Conservation (phyloP, 2,797 vertebrate species). For the Falco cherrug region DNA sequence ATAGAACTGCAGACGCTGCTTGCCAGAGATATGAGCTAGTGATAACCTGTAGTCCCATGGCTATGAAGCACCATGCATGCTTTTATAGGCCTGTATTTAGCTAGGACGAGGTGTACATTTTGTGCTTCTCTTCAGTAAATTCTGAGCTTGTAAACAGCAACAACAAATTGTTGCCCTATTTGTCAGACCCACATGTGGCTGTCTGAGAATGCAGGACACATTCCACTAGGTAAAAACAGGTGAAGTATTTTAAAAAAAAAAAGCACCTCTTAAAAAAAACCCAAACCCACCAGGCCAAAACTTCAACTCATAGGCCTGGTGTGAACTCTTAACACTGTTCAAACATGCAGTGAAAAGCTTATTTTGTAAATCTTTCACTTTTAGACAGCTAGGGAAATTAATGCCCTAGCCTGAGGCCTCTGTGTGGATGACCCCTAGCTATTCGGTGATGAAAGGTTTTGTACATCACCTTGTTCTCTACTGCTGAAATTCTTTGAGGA, state of each 20-base stretch:
- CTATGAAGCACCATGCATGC: neutral
- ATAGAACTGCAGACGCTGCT: neutral
- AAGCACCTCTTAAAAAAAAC: neutral
- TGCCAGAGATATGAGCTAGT: neutral
- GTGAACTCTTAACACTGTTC: neutral
- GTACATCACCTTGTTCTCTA: neutral
- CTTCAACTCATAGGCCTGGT: neutral
- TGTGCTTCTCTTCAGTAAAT: slow-evolving; percentile 11
- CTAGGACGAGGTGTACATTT: neutral
- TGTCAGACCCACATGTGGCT: slow-evolving; percentile 5
- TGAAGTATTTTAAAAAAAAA: neutral
- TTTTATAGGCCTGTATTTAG: neutral
- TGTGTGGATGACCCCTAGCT: slow-evolving; percentile 36
- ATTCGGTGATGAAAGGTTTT: slow-evolving; percentile 16
- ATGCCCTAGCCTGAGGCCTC: neutral
- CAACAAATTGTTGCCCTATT: neutral
- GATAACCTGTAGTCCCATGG: neutral
- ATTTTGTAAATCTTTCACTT: neutral
- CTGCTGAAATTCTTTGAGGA: slow-evolving; percentile 28
- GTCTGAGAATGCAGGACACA: neutral
- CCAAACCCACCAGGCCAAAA: neutral
- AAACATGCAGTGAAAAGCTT: neutral
- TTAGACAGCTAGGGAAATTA: slow-evolving; percentile 18
- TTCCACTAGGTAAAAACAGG: neutral
- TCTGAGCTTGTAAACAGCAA: neutral